A percentile compares a stretch with the other conserved stretches of the same genome.
Conservation (phyloP, 2,797 vertebrate genomes). For the Philypnodon macrostomus region DNA sequence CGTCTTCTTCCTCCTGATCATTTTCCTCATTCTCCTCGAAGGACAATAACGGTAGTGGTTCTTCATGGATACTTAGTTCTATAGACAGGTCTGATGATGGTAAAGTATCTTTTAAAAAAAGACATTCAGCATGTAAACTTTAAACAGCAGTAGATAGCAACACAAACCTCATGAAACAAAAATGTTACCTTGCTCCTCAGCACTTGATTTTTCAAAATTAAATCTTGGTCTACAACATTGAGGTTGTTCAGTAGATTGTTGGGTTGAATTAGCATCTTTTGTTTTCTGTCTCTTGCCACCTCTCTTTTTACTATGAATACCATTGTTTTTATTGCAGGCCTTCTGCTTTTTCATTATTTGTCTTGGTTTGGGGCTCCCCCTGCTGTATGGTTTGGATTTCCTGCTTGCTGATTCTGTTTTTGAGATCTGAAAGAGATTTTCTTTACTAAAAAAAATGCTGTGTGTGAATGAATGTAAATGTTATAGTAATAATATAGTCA, state of each 20-base stretch:
- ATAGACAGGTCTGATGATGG: conserved; percentile 72
- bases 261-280: not conserved
- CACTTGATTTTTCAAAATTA: conserved; percentile 32
- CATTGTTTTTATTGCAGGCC: not conserved
- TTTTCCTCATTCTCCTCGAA: conserved; percentile 56
- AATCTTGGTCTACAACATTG: conserved; percentile 43
- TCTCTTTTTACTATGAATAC: conserved; percentile 11
- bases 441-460: not conserved
- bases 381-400: conserved; percentile 7
- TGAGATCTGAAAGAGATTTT: conserved; percentile 32
- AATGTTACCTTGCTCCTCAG: conserved; percentile 50
- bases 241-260: not conserved
- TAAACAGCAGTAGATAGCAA: not conserved
- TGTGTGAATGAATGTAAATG: not conserved
- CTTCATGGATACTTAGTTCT: conserved; percentile 64
- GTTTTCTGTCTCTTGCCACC: conserved; percentile 17
- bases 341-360: conserved; percentile 16
- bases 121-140: conserved; percentile 23
- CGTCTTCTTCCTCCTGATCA: conserved; percentile 77
- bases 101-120: conserved; percentile 55
- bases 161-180: not conserved
- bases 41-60: conserved; percentile 43
- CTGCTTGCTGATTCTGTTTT: conserved; percentile 12
- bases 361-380: conserved; percentile 5
- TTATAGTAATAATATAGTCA: not conserved